Evolutionary conservation across 2,888 invertebrate genomes (phyloP), one percentile per base, ranked within the genome.

Genomic region (Clistopyga incitator): DNA sequence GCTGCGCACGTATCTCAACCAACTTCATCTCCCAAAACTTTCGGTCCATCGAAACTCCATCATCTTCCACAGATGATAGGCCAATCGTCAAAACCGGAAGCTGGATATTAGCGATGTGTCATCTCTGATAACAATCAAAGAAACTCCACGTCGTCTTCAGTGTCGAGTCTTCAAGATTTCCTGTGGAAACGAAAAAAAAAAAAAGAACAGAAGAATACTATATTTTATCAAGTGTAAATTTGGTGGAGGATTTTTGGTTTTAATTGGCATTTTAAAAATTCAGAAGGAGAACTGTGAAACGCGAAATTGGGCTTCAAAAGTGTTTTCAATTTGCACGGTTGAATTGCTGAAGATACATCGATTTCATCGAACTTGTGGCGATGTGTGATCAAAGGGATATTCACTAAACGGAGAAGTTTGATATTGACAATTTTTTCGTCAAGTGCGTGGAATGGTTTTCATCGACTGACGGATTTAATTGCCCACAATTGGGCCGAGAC

Each of bases 1-100:
- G 50, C 42, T 45, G 70, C 75, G 59, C 52, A 65, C n/a, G 61
- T 45, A 38, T 67, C 34, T 25, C 29, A 11, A 50, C 18, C 50
- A 18, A 29, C 25, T 67, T 23, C n/a, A 29, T 34, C 38, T 47
- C 56, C 45, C 59, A 34, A 25, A 25, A 23, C 13, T 23, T 25
- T 38, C 38, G 56, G 18, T 2, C 50, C 1, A 3, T 18, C 6
- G 6, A 18, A n/a, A 50, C 10, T 10, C 2, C 38, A 38, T 38
- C 8, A 38, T 38, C 38, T 38, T 0, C 38, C 38, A 8, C 47
- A 47, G n/a, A n/a, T 15, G n/a, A 47, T 4, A 15, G 4, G n/a
- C 6, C 15, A 47, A 47, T 47, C 47, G n/a, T 47, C 47, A 47
- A n/a, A 6, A 47, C 47, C n/a, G 47, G n/a, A 47, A 47, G 15